These are phyloP conservation scores for Ctenopoma kingsleyae DNA, from an alignment of 2,797 vertebrate genomes.

Conservation along the genomic window DNA sequence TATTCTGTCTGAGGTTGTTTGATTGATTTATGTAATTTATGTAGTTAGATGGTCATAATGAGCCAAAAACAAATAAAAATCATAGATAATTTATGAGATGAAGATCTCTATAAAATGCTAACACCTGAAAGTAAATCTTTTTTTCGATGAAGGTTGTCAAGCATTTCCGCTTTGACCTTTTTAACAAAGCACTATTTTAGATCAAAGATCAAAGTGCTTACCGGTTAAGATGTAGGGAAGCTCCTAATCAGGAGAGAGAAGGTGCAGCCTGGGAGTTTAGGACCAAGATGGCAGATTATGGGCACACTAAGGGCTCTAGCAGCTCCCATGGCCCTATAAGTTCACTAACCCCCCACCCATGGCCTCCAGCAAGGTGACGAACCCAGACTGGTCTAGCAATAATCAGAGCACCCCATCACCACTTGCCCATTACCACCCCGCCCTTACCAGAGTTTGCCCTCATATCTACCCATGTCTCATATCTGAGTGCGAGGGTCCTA, in stretches of 20 bases:
- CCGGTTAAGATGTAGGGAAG: conserved; percentile 60
- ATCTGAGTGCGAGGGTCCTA: conserved; percentile 75
- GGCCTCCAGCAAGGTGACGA: conserved; percentile 88
- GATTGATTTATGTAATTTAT: conserved; percentile 9
- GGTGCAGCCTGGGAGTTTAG: conserved; percentile 64
- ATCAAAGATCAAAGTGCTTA: conserved; percentile 66
- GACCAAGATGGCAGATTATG: conserved; percentile 69
- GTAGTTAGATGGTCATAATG: conserved; percentile 4
- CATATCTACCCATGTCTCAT: conserved; percentile 42
- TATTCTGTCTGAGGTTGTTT: conserved; percentile 25
- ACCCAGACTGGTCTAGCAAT: conserved; percentile 36
- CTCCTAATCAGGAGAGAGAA: conserved; percentile 64
- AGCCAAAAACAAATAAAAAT: conserved; percentile 6
- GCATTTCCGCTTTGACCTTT: neutral
- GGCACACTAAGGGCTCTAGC: conserved; percentile 63
- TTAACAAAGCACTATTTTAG: neutral
- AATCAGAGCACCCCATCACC: conserved; percentile 14
- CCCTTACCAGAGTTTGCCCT: conserved; percentile 50
- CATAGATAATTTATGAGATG: neutral
- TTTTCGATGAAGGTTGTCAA: neutral
- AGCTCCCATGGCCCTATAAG: conserved; percentile 61
- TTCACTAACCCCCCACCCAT: conserved; percentile 65
- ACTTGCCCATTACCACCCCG: conserved; percentile 39
- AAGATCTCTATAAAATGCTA: neutral
- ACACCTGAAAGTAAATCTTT: neutral